Evolutionary conservation across 1,140 invertebrate species (phyloP), one percentile per base, ranked within the genome.

Genomic region (Drosophila bocki): DNA sequence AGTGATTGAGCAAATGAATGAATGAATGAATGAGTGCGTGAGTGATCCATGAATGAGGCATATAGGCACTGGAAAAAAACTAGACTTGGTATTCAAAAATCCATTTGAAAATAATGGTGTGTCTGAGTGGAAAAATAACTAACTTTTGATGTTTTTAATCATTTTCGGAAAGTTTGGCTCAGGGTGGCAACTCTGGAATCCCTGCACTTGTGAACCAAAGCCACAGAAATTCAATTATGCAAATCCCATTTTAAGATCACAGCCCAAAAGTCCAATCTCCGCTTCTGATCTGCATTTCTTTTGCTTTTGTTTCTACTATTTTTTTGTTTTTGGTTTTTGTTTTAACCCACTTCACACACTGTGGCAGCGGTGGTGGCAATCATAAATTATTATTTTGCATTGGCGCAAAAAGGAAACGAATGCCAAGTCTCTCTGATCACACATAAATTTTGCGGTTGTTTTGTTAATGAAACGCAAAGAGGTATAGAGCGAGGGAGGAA

Each of bases 401-500:
- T 75, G 60, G 80, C 47, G 61, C 76, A 79, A 68, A 80, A 87
- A 87, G 80, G 74, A 84, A 84, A 81, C 61, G 65, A 80, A 88
- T 60, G 62, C 48, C 79, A 78, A 60, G 68, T 79, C 68, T 74
- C 68, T 80, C 82, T 76, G 80, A 85, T 85, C 86, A 76, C 85
- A 85, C 81, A 90, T 90, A 78, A 81, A 81, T 90, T 81, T 88
- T 84, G 69, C 72, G 82, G 74, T 76, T 88, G 84, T 90, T 88
- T 88, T 88, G 80, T 87, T 87, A 88, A 87, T 87, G 83, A 87
- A 87, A 87, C 72, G 64, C 78, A 59, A 64, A 75, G 48, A 83
- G 53, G 35, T 62, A 67, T 57, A 45, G 19, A 47, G 58, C 9
- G 62, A 37, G 51, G 12, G 33, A 5, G 33, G 8, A 13, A 5